Percentiles rank a stretch among this genome's conserved stretches.
phyloP scores from a whole-genome alignment of 2,888 invertebrate genomes.

The Bimastos eiseni region DNA sequence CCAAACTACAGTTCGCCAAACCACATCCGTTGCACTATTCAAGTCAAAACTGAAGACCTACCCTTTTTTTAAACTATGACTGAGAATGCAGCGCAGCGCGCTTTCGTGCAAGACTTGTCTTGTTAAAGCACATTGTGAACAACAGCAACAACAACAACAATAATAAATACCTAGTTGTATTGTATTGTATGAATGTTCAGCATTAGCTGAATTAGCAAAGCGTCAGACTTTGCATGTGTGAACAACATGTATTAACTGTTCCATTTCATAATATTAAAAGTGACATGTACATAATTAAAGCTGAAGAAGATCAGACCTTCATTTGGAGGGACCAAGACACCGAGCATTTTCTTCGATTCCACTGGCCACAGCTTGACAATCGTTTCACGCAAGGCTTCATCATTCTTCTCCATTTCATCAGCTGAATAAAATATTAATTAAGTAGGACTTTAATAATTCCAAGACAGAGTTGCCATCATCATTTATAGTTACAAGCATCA shows the following conservation, averaged over 20 bases:
- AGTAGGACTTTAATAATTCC: background rate
- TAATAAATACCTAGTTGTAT: too few species aligned
- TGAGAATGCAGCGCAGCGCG: too few species aligned
- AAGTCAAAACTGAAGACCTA: too few species aligned
- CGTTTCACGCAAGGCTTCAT: slow-evolving; percentile 90
- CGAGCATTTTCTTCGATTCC: slow-evolving; percentile 94
- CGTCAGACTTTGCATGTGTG: background rate
- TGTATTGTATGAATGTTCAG: too few species aligned
- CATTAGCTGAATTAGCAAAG: too few species aligned
- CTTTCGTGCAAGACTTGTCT: too few species aligned
- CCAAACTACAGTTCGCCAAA: too few species aligned
- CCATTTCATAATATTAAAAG: background rate
- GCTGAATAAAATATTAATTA: slow-evolving; percentile 67
- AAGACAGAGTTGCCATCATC: background rate
- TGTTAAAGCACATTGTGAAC: too few species aligned
- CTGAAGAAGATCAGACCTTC: slow-evolving; percentile 63
- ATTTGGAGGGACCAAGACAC: slow-evolving; percentile 88
- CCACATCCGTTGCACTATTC: too few species aligned
- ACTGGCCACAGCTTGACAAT: slow-evolving; percentile 96
- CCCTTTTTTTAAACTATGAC: too few species aligned
- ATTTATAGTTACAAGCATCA: background rate
- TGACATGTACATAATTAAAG: background rate
- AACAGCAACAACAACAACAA: too few species aligned
- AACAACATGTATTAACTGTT: background rate
- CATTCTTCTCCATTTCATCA: slow-evolving; percentile 98